Percentiles rank a stretch among this genome's conserved stretches.
These are phyloP conservation scores for Perithous albicinctus DNA, from an alignment of 2,888 invertebrate species.

Conservation along the genomic window DNA sequence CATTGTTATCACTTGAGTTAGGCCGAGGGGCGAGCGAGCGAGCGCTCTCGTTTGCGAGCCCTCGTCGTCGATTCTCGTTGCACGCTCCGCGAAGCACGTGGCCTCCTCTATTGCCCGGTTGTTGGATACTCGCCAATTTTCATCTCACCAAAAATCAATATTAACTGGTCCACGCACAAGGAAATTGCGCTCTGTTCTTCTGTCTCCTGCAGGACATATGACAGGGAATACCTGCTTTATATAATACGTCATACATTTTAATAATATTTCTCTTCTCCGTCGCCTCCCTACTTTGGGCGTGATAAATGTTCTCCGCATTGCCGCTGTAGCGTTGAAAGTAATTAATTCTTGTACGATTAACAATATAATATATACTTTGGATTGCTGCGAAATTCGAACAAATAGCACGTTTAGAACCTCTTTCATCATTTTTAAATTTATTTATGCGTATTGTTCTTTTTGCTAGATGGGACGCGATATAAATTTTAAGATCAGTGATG, in stretches of 20 bases:
- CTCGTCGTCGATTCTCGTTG: slow-evolving; percentile 39
- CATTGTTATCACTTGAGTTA: slow-evolving; percentile 24
- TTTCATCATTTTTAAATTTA: neutral
- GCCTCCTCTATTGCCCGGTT: slow-evolving; percentile 12
- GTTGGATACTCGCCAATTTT: slow-evolving; percentile 60
- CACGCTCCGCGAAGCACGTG: slow-evolving; percentile 49
- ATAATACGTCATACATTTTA: neutral
- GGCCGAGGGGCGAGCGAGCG: slow-evolving; percentile 1
- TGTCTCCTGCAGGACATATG: neutral
- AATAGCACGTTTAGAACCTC: neutral
- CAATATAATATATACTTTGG: neutral
- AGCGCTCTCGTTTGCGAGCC: neutral
- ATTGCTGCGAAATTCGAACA: neutral
- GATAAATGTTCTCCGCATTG: neutral
- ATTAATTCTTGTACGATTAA: neutral
- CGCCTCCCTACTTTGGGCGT: too few species aligned
- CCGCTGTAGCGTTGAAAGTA: neutral
- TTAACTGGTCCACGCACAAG: neutral
- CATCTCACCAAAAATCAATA: slow-evolving; percentile 56
- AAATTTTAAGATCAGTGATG: too few species aligned
- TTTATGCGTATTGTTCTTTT: neutral
- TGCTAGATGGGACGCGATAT: too few species aligned
- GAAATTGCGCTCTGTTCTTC: slow-evolving; percentile 34
- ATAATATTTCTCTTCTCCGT: neutral
- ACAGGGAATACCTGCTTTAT: slow-evolving; percentile 10